Percentiles rank a stretch among this genome's conserved stretches.
These are phyloP conservation scores for Shargacucullia verbasci DNA, from an alignment of 2,888 invertebrate species.

Conservation along the genomic window DNA sequence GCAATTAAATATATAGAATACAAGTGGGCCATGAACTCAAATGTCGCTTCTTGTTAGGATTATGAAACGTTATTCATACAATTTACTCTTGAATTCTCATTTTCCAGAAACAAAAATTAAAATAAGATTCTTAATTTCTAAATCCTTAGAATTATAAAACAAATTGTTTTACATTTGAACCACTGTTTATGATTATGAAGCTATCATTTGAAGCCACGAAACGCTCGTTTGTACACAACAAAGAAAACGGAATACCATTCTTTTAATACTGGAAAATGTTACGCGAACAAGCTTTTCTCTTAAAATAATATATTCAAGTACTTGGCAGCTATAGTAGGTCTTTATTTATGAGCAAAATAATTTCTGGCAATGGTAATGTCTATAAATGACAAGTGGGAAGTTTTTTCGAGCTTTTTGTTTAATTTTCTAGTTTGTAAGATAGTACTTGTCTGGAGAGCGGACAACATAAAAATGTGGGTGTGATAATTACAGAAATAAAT, in stretches of 20 bases:
- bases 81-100: no score
- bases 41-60: no score
- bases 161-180: slow-evolving; percentile 6
- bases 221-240: slow-evolving; percentile 17
- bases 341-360: slow-evolving; percentile 28
- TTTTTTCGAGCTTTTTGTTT: slow-evolving; percentile 16
- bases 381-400: slow-evolving; percentile 19
- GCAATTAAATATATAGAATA: no score
- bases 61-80: no score
- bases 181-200: slow-evolving; percentile 16
- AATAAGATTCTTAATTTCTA: no score
- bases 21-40: no score
- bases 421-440: slow-evolving; percentile 7
- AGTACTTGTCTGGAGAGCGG: slow-evolving; percentile 8
- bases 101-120: no score
- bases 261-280: slow-evolving; percentile 10
- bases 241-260: slow-evolving; percentile 14
- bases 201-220: slow-evolving; percentile 18
- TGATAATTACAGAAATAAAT: slow-evolving; percentile 34
- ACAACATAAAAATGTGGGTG: slow-evolving; percentile 16
- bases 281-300: slow-evolving; percentile 2
- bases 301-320: slow-evolving; percentile 16
- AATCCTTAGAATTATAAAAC: slow-evolving; percentile 3
- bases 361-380: slow-evolving; percentile 26
- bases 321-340: slow-evolving; percentile 24